Evolutionary conservation across 2,797 vertebrate species (phyloP).

Genomic region (Falco columbarius): DNA sequence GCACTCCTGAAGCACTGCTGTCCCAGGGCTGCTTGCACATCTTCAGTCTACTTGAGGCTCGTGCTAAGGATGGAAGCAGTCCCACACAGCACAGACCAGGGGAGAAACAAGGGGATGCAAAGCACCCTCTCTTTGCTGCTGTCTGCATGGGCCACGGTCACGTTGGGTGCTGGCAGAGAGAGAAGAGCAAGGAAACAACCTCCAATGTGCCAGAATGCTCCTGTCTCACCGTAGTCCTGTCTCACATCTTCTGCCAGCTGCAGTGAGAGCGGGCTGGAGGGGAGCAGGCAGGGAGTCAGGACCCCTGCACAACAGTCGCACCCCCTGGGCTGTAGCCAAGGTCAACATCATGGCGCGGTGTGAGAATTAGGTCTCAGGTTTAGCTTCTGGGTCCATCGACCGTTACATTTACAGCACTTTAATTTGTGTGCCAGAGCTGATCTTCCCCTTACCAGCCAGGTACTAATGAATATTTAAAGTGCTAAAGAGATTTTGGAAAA

Average conservation of each 20-base stretch:
- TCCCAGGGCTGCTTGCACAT: neutral
- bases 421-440: neutral
- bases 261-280: neutral
- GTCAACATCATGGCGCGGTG: neutral
- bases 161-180: neutral
- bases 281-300: neutral
- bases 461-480: neutral
- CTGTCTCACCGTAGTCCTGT: neutral
- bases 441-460: neutral
- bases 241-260: neutral
- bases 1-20: neutral
- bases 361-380: neutral
- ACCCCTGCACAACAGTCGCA: neutral
- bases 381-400: neutral
- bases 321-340: neutral
- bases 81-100: neutral
- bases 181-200: neutral
- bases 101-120: neutral
- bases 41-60: neutral
- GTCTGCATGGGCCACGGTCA: neutral
- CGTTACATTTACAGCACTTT: neutral
- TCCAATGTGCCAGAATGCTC: neutral
- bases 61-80: neutral
- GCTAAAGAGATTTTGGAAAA: neutral
- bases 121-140: neutral